Base-by-base conservation (phyloP, 1,140 invertebrate genomes). In the Scaptodrosophila lebanonensis region DNA sequence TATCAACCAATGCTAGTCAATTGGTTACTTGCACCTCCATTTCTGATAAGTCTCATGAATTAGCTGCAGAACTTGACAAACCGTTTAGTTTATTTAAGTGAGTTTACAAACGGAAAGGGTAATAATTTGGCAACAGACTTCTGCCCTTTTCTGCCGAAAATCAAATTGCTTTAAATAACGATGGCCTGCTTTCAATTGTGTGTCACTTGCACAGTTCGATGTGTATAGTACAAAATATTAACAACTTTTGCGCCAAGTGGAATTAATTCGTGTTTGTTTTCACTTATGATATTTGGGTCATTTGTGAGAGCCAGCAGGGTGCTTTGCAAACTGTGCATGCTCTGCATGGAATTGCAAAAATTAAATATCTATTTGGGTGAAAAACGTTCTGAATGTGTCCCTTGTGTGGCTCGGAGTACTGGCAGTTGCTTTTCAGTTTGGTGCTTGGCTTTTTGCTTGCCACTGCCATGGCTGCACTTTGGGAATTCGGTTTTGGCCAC, bases 351-450 rank as follows among this genome's bases (percentile, higher is more conserved):
- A 77, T 54, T 44, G 38, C 64, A 71, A 67, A 77, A 82, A 73
- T 77, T 77, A 82, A 79, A 82, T 77, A 73, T 79, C 73, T 69
- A 77, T 79, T 77, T 77, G 75, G 58, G 44, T 29, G 50, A 11
- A 43, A 33, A 30, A 29, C 63, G 53, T 43, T 54, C 58, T 64
- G 68, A 70, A 57, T 60, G 60, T 43, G 29, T 33, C 7, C 38
- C 52, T 20, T 66, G 36, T 8, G 27, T 13, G 16, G 15, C 12
- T 25, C 11, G 30, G 15, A 18, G 15, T 16, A 2, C 7, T 16
- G 35, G 13, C 27, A 29, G n/a, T 52, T 18, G 51, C 30, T 49
- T 68, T 42, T 45, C 44, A 67, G 42, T 71, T 71, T 63, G 5
- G 9, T 17, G 48, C 29, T 40, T 22, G 12, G 27, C 54, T 63